Percentiles rank a stretch among this genome's conserved stretches.
Conservation (phyloP, 2,113 vertebrate species). For the Hippolais icterina region DNA sequence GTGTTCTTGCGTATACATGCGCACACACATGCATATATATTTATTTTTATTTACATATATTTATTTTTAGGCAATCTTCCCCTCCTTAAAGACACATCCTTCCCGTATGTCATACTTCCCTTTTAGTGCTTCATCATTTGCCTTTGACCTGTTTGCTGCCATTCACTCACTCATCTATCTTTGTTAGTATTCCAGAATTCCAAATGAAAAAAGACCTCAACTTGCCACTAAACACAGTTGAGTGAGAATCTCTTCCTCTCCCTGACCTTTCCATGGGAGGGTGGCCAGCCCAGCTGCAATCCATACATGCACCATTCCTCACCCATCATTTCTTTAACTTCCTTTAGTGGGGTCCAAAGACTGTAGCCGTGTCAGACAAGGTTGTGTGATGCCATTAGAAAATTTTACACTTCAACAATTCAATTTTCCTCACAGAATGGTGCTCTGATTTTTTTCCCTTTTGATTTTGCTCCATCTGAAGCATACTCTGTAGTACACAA, state of each 20-base stretch:
- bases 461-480: neutral
- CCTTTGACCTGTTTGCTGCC: neutral
- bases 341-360: neutral
- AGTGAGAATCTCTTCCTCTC: neutral
- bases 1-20: rapidly evolving
- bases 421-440: neutral
- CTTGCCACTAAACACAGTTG: neutral
- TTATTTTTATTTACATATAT: neutral
- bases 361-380: neutral
- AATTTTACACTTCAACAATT: neutral
- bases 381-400: neutral
- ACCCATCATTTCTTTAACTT: neutral
- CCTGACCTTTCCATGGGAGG: neutral
- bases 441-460: neutral
- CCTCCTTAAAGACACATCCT: neutral
- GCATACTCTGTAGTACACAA: neutral
- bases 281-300: neutral
- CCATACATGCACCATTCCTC: neutral
- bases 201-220: neutral
- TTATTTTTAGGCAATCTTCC: neutral
- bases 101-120: neutral
- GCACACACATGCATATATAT: neutral
- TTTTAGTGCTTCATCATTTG: neutral
- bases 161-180: neutral
- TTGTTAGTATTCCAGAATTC: neutral